A percentile compares a stretch with the other conserved stretches of the same genome.
These are phyloP conservation scores for Drosophila sucinea DNA, from an alignment of 1,140 invertebrate genomes.

Conservation along the genomic window DNA sequence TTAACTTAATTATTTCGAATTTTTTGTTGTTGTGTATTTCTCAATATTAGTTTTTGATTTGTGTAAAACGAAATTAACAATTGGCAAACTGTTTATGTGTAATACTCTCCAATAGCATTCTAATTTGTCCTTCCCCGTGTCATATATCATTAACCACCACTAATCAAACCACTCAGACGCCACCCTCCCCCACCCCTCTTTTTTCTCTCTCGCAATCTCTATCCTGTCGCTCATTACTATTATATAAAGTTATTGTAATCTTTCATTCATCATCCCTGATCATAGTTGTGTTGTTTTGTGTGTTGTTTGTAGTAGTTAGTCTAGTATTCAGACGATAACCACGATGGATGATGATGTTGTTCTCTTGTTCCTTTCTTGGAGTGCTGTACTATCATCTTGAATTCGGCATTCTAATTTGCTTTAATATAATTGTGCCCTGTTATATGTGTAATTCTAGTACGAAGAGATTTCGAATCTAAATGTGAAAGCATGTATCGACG, in stretches of 20 bases:
- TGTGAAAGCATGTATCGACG: background rate
- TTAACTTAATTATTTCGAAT: constrained; percentile 1
- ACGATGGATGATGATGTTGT: background rate
- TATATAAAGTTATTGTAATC: constrained; percentile 2
- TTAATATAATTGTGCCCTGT: background rate
- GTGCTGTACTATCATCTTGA: background rate
- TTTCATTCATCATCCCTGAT: constrained; percentile 30
- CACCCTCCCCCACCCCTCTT: background rate
- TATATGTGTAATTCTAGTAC: background rate
- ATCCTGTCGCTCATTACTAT: constrained; percentile 5
- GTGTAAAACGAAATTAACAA: constrained; percentile 45
- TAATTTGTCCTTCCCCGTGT: constrained; percentile 29
- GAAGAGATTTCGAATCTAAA: background rate
- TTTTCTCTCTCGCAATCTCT: background rate
- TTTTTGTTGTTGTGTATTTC: constrained; percentile 2
- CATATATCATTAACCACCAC: constrained; percentile 18
- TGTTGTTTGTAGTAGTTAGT: constrained; percentile 50
- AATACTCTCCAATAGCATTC: constrained; percentile 40
- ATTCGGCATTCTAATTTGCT: background rate
- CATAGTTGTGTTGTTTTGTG: constrained; percentile 23
- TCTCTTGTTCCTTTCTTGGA: background rate
- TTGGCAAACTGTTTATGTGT: constrained; percentile 49
- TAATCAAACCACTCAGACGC: constrained; percentile 5
- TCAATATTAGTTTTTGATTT: constrained; percentile 21
- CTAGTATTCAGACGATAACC: constrained; percentile 28